A percentile compares a stretch with the other conserved stretches of the same genome.
phyloP scores from a whole-genome alignment of 2,797 vertebrate genomes.

The Hydrolagus colliei region DNA sequence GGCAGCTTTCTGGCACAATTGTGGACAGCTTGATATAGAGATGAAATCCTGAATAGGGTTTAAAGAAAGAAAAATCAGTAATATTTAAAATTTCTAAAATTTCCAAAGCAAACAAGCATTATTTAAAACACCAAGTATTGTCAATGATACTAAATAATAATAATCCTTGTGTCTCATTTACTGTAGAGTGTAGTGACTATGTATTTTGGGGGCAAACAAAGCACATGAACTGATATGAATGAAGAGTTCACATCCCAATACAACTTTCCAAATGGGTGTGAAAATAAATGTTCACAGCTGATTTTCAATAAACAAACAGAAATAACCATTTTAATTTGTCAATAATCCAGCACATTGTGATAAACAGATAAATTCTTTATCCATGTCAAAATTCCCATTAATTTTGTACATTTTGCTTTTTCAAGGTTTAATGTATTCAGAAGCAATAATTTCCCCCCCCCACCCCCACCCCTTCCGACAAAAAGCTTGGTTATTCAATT shows the following conservation, averaged over 20 bases:
- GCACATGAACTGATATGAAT: too few species aligned
- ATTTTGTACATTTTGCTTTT: too few species aligned
- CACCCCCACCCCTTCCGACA: not conserved
- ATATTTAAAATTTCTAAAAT: not conserved
- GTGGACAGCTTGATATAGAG: constrained; percentile 65
- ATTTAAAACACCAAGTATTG: not conserved
- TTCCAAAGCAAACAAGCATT: not conserved
- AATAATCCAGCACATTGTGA: too few species aligned
- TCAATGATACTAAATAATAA: too few species aligned
- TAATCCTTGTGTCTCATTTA: too few species aligned
- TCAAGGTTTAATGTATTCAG: too few species aligned
- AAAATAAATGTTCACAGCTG: not conserved
- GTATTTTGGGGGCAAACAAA: too few species aligned
- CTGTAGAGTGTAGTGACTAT: too few species aligned
- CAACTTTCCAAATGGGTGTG: not conserved
- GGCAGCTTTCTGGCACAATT: constrained; percentile 69
- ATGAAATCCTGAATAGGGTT: constrained; percentile 55
- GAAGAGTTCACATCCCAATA: not conserved
- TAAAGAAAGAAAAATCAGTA: not conserved
- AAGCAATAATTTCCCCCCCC: too few species aligned
- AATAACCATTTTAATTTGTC: too few species aligned
- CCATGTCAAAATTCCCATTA: too few species aligned
- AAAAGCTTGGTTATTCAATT: not conserved
- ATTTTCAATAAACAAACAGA: not conserved
- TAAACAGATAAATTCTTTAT: too few species aligned